Base-by-base conservation (phyloP, 2,888 invertebrate species). In the Andrena minutula region DNA sequence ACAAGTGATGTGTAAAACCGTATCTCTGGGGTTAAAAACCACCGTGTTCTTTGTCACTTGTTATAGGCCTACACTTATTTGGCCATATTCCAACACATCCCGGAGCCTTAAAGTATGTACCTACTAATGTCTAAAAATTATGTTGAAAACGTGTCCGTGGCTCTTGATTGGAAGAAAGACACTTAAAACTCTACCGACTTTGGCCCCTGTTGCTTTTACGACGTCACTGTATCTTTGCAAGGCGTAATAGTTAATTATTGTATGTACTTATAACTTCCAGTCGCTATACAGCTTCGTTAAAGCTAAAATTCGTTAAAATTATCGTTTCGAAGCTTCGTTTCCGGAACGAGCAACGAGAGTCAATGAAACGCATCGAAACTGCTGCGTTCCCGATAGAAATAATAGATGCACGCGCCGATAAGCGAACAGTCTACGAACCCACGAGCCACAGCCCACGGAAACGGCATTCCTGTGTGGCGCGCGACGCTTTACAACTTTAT, bases 401-500 rank as follows among this genome's bases (percentile, higher is more conserved):
- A 77, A 64, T 74, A 83, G 81, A 81, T 81, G 53, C 77, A 77
- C 61, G 53, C 41, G 28, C 8, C 49, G 81, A 81, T 83, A 83
- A 81, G 28, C 49, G 10, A 28, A 35, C 51, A 58, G 81, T 65
- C 60, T 68, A 60, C 66, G 73, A 73, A 47, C 70, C 32, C 65
- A 72, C 72, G 75, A 73, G 58, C 68, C 73, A 63, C 83, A 49
- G 76, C 83, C 83, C 73, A 83, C 83, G 74, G 82, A 84, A 86
- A 86, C 79, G 56, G 60, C 86, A 86, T 86, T 86, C 81, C 81
- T 79, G 63, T 72, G 75, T 53, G 32, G 41, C 58, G 65, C 49
- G 63, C 71, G 61, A 71, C 74, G 53, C 53, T 76, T 73, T 77
- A 72, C 68, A 70, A 53, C 80, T 86, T 85, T 83, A 83, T 76